Evolutionary conservation across 1,140 invertebrate species (phyloP).

Genomic region (Caenorhabditis inopinata): DNA sequence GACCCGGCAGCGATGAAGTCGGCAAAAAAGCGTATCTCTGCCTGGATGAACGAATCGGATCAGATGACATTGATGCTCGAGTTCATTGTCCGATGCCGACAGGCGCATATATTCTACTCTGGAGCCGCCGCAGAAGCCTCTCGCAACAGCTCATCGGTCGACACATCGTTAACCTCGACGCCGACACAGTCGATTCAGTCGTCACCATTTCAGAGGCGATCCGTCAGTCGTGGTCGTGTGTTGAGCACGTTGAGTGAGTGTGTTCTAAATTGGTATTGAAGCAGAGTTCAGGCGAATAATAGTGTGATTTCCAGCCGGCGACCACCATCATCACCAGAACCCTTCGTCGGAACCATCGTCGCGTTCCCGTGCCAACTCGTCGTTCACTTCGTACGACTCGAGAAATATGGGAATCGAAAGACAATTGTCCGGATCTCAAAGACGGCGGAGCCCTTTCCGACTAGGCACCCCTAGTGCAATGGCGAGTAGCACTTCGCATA

Average conservation of each 20-base stretch:
- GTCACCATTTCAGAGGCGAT: slow-evolving; percentile 24
- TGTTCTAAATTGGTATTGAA: too few relatives aligned
- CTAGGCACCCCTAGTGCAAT: background rate
- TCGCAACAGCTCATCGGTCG: too few relatives aligned
- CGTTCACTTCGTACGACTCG: background rate
- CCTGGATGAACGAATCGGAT: background rate
- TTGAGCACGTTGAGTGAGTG: background rate
- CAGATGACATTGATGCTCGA: slow-evolving; percentile 7
- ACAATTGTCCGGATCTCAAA: background rate
- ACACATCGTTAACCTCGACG: too few relatives aligned
- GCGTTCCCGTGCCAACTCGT: background rate
- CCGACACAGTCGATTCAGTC: background rate
- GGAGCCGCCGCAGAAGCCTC: background rate
- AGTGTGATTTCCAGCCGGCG: background rate
- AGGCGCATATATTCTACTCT: background rate
- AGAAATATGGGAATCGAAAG: background rate
- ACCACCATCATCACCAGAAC: background rate
- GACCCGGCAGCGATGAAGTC: background rate
- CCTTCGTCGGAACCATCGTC: background rate
- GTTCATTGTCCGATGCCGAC: slow-evolving; percentile 1
- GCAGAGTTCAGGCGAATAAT: background rate
- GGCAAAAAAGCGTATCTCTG: background rate
- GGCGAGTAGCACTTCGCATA: too few relatives aligned
- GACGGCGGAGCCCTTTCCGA: background rate
- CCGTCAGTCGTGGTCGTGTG: slow-evolving; percentile 3